Evolutionary conservation across 2,888 invertebrate species (phyloP), one percentile per base, ranked within the genome.

Genomic region (Chloromyia formosa): DNA sequence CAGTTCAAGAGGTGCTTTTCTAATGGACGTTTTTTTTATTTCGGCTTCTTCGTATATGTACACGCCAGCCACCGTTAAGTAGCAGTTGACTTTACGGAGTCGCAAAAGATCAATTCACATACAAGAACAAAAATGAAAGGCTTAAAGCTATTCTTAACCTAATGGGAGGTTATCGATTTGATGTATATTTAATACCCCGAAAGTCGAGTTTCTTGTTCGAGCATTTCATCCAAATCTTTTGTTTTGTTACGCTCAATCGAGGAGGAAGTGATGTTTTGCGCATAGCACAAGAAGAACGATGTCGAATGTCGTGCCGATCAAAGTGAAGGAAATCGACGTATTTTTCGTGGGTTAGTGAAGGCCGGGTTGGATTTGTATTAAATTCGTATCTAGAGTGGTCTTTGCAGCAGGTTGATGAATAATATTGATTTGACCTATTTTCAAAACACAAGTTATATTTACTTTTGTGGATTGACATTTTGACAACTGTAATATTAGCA

Each of bases 111-210:
- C 27, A 35, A n/a, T 18, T 62, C 35, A 40, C 27, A 35, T 35
- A 35, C 62, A 42, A 16, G n/a, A 40, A 5, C 68, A 69, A 53
- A 23, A 69, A 69, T 35, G 45, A 66, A 62, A 22, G n/a, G 58
- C 71, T 71, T 16, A 40, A 58, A 71, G 71, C 71, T 18, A 71
- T 56, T 71, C 71, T 71, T 58, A 71, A 71, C 71, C 71, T 58
- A 71, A 71, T 71, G 71, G 20, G 35, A 42, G 58, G 58, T 42
- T 71, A 71, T 58, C 56, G 71, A 56, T 35, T 56, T 58, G 56
- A 71, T 58, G 58, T 56, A 40, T 22, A 71, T 71, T 71, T 71
- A 56, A 71, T 71, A n/a, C 27, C 18, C 20, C n/a, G 54, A 69
- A 54, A 53, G 35, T 54, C 66, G 7, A 53, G 53, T 54, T 69